phyloP scores from a whole-genome alignment of 1,140 invertebrate species.

The Papilio helenus region DNA sequence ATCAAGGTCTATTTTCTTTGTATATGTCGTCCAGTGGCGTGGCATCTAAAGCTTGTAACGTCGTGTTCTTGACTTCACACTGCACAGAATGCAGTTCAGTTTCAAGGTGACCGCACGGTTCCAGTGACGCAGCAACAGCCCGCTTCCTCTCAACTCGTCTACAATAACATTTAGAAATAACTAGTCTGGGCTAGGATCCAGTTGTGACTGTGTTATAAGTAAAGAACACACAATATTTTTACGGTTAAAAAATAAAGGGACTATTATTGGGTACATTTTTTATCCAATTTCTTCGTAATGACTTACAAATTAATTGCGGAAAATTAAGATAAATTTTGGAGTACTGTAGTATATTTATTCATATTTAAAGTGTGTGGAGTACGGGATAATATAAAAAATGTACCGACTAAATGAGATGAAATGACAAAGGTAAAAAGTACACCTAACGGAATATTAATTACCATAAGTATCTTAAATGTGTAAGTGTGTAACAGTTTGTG shows the following conservation, averaged over 20 bases:
- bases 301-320: too few relatives aligned
- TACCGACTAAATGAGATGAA: background rate
- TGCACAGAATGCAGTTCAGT: slow-evolving; percentile 39
- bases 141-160: slow-evolving; percentile 16
- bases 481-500: background rate
- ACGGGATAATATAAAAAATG: too few relatives aligned
- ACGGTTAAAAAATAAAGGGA: too few relatives aligned
- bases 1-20: slow-evolving; percentile 4
- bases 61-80: slow-evolving; percentile 29
- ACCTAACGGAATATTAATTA: background rate
- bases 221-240: too few relatives aligned
- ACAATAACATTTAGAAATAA: background rate
- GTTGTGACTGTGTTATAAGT: background rate
- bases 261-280: too few relatives aligned
- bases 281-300: too few relatives aligned
- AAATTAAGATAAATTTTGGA: too few relatives aligned
- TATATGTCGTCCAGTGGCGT: background rate
- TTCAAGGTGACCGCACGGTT: slow-evolving; percentile 34
- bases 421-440: background rate
- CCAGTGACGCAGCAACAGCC: slow-evolving; percentile 22
- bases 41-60: slow-evolving; percentile 6
- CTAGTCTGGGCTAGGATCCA: background rate
- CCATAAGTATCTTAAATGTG: background rate
- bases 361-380: too few relatives aligned
- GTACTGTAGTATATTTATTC: too few relatives aligned